Evolutionary conservation across 2,113 vertebrate genomes (phyloP), one percentile per base, ranked within the genome.

Genomic region (Carassius carassius): DNA sequence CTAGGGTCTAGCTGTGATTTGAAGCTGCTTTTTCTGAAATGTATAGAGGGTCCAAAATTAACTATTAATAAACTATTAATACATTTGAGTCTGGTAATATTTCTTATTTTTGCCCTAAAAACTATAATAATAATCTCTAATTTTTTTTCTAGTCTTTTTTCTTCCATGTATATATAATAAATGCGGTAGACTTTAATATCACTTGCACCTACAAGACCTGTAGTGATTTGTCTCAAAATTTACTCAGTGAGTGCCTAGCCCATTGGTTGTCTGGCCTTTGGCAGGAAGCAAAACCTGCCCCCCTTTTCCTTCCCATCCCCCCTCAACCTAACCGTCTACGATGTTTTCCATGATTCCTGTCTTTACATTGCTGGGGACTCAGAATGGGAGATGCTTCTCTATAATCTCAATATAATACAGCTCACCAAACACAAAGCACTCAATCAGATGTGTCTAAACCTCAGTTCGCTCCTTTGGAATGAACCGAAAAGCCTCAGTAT

Each of bases 371-470:
- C 21, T 51, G 25, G 41, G 69, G 67, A 51, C 54, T 62, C 77
- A 74, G 77, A 80, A 63, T 37, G 37, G 54, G 49, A 21, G 41
- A 35, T 85, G 84, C 51, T 70, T 69, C 29, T 63, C 37, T 69
- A 29, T 69, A 56, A 85, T 86, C 47, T 81, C 19, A 79, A 81
- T 60, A 58, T 14, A 67, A 17, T 47, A 78, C 21, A 83, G 65
- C n/a, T 78, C 81, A 78, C 25, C 6, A 70, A 75, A 60, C 78
- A 23, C 37, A 69, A 17, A 49, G 29, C 65, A 54, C 12, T 35
- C 51, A 6, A 47, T 75, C 60, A 65, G 49, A 72, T 70, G 21
- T 63, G 49, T 72, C 67, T 72, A 76, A 67, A 72, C 7, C 5
- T 73, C 85, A 29, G 25, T 78, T 60, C 3, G 9, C 54, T 60